Base-by-base conservation (phyloP, 30 jellyfish, hydroid and myxozoan species). In the Sanderia malayensis region DNA sequence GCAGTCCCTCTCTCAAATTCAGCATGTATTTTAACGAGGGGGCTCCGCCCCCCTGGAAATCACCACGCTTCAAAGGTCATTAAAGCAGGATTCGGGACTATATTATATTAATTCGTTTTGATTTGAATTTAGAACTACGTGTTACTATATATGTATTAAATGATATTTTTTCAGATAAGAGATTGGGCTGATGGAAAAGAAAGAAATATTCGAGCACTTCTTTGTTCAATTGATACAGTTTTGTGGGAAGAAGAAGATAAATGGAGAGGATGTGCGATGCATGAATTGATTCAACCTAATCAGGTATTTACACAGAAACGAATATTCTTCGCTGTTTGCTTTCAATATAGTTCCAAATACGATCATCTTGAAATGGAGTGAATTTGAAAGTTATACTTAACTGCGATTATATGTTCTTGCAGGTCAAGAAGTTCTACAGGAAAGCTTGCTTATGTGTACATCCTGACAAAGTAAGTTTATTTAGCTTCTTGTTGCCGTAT, bases 101-200 rank as follows among this genome's bases (percentile, higher is more conserved):
- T 41, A 15, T 41, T 41, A 6, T 8, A 41, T 41, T 41, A 6
- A 6, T 15, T 15, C 15, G 55, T 41, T 41, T 41, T 15, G 8
- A 41, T 6, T 41, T 41, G 55, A 41, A 41, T 41, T 2, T 68
- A 13, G n/a, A n/a, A n/a, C n/a, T n/a, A n/a, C n/a, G n/a, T n/a
- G n/a, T n/a, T n/a, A n/a, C n/a, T n/a, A n/a, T n/a, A n/a, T n/a
- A n/a, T n/a, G n/a, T n/a, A n/a, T n/a, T n/a, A n/a, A n/a, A n/a
- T n/a, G 4, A 30, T 57, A 26, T 28, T 32, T 53, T 60, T n/a
- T 20, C 52, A 88, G 97, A 65, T 89, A 24, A 89, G 95, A 4
- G 95, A 89, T 2, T 91, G 98, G 98, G 79, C 98, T 10, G 98
- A 91, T 55, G 98, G 98, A 4, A 91, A 91, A 58, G 95, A 91